Evolutionary conservation across 2,888 invertebrate species (phyloP).

Genomic region (Gnatocerus cornutus): DNA sequence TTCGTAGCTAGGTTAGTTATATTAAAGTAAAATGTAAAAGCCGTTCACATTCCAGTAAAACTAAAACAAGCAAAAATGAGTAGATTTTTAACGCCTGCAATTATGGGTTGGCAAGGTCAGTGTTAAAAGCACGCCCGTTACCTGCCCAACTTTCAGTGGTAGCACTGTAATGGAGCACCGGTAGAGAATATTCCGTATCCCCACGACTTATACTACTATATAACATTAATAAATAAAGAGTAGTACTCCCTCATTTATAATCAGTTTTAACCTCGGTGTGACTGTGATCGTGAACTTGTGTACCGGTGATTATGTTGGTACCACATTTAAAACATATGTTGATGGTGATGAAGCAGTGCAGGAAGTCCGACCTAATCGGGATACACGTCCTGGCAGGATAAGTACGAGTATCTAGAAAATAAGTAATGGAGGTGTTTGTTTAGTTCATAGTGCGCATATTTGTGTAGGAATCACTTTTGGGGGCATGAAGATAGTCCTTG

Average conservation of each 20-base stretch:
- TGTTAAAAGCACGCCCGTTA: slow-evolving; percentile 45
- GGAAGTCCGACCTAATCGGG: slow-evolving; percentile 21
- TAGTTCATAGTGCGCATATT: slow-evolving; percentile 2
- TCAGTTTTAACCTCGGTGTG: slow-evolving; percentile 57
- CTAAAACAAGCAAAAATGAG: slow-evolving; percentile 52
- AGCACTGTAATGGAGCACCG: slow-evolving; percentile 47
- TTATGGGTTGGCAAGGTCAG: slow-evolving; percentile 50
- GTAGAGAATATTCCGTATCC: slow-evolving; percentile 48
- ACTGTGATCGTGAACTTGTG: slow-evolving; percentile 53
- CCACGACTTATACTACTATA: slow-evolving; percentile 51
- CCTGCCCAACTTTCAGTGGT: slow-evolving; percentile 46
- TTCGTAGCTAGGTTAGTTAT: neutral
- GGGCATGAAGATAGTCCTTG: neutral
- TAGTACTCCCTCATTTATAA: slow-evolving; percentile 49
- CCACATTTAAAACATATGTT: slow-evolving; percentile 41
- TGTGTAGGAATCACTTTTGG: slow-evolving; percentile 11
- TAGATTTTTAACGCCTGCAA: slow-evolving; percentile 47
- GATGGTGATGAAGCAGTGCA: slow-evolving; percentile 23
- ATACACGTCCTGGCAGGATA: neutral
- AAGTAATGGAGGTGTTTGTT: neutral
- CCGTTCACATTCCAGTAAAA: slow-evolving; percentile 55
- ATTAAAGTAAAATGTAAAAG: slow-evolving; percentile 22
- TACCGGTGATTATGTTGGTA: slow-evolving; percentile 20
- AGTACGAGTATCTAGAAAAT: neutral
- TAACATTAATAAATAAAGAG: slow-evolving; percentile 53